phyloP scores from a whole-genome alignment of 1,140 invertebrate species.

The Drosophila kohkoa region DNA sequence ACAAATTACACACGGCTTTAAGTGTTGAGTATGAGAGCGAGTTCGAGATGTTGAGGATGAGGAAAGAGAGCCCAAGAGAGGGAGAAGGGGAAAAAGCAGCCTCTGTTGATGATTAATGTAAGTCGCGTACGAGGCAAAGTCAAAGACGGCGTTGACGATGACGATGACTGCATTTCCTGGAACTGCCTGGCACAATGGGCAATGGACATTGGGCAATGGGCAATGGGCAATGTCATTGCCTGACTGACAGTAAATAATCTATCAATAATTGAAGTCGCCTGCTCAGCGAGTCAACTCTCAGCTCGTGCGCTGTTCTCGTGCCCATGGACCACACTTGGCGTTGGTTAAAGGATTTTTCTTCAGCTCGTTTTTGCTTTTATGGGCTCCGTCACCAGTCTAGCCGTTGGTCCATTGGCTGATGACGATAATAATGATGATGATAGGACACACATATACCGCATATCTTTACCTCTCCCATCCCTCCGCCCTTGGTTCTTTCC shows the following conservation, averaged over 20 bases:
- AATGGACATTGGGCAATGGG: conserved; percentile 40
- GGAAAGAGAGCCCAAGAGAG: not conserved
- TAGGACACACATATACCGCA: conserved; percentile 33
- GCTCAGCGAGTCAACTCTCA: conserved; percentile 19
- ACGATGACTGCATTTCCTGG: conserved; percentile 71
- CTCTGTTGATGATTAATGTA: conserved; percentile 77
- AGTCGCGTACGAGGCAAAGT: conserved; percentile 69
- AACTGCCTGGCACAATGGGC: conserved; percentile 68
- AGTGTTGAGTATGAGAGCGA: conserved; percentile 5
- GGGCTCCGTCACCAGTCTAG: conserved; percentile 38
- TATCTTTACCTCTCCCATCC: conserved; percentile 22
- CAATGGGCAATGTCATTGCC: conserved; percentile 59
- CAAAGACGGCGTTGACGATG: conserved; percentile 53
- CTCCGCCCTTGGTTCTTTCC: not conserved
- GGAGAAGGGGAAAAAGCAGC: conserved; percentile 13
- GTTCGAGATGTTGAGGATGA: not conserved
- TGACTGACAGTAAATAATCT: conserved; percentile 82
- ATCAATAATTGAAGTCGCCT: conserved; percentile 78
- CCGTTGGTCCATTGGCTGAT: conserved; percentile 6
- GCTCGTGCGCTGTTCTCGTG: conserved; percentile 33
- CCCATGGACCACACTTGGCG: conserved; percentile 75
- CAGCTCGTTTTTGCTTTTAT: conserved; percentile 16
- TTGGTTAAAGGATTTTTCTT: conserved; percentile 66
- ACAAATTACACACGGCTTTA: conserved; percentile 66
- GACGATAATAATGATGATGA: conserved; percentile 40